phyloP scores from a whole-genome alignment of 2,113 vertebrate species.

The Carlito syrichta region DNA sequence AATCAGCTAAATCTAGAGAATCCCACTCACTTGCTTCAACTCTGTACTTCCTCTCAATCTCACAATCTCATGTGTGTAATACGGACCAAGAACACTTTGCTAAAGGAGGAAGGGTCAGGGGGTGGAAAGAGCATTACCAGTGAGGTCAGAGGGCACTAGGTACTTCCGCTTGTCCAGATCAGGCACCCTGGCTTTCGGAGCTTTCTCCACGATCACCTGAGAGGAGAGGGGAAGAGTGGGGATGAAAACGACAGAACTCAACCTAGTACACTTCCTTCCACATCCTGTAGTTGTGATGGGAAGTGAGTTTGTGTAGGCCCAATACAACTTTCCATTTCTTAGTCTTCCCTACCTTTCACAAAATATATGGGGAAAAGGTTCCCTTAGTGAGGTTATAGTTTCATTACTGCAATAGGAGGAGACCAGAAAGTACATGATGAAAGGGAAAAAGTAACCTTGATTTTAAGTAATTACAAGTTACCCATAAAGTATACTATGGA shows the following conservation, averaged over 20 bases:
- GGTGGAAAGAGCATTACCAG: slow-evolving; percentile 83
- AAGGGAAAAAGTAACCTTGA: background rate
- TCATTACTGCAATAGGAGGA: background rate
- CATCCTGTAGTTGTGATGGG: background rate
- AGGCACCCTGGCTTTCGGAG: slow-evolving; percentile 93
- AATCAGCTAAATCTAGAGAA: background rate
- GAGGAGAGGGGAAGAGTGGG: background rate
- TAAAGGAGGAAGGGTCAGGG: background rate
- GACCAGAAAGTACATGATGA: background rate
- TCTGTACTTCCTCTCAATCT: background rate
- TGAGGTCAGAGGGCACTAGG: slow-evolving; percentile 96
- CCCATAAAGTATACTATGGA: background rate
- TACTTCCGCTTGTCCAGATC: slow-evolving; percentile 99
- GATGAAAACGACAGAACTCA: background rate
- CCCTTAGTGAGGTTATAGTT: background rate
- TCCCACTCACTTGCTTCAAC: background rate
- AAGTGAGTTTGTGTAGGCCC: background rate
- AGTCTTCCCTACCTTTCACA: background rate
- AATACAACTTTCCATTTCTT: background rate
- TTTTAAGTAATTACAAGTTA: background rate
- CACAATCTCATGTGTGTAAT: background rate
- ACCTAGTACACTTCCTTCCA: background rate
- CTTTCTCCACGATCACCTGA: slow-evolving; percentile 96
- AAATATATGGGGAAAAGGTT: background rate
- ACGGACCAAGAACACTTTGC: background rate